Percentiles rank a stretch among this genome's conserved stretches.
These are phyloP conservation scores for Stigmatopora nigra DNA, from an alignment of 2,113 vertebrate species.

Conservation along the genomic window DNA sequence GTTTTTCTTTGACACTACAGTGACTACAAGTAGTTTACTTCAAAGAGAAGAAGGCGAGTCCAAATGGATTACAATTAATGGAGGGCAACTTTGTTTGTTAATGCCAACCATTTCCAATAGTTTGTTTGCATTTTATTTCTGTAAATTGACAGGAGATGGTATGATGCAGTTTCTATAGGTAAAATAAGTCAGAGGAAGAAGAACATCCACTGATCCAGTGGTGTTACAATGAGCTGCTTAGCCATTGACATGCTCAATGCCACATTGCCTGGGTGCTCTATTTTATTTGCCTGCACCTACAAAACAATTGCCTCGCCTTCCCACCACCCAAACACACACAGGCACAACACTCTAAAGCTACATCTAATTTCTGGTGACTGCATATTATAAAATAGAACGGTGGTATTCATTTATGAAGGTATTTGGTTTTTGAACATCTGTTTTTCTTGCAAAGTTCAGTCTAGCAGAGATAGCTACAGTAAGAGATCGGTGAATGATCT, in stretches of 20 bases:
- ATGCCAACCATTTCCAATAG: background rate
- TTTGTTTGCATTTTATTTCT: background rate
- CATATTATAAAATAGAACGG: conserved; percentile 20
- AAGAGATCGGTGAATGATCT: conserved; percentile 26
- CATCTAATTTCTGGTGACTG: conserved; percentile 6
- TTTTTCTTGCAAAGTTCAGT: conserved; percentile 27
- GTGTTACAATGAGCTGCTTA: too few relatives aligned
- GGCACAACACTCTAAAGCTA: too few relatives aligned
- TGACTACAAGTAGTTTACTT: background rate
- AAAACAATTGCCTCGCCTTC: too few relatives aligned
- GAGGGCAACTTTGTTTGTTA: background rate
- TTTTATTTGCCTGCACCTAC: too few relatives aligned
- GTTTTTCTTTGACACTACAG: background rate
- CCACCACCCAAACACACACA: too few relatives aligned
- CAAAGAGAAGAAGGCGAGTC: background rate
- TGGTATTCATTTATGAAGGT: conserved; percentile 14
- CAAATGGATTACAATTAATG: background rate
- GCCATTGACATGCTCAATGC: too few relatives aligned
- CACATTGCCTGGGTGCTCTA: too few relatives aligned
- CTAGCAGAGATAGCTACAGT: conserved; percentile 12
- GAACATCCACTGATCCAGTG: too few relatives aligned
- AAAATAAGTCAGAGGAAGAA: too few relatives aligned
- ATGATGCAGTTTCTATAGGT: background rate
- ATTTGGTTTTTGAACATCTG: background rate
- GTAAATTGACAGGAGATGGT: background rate